These are phyloP conservation scores for Therioaphis trifolii DNA, from an alignment of 2,888 invertebrate species.

Conservation along the genomic window DNA sequence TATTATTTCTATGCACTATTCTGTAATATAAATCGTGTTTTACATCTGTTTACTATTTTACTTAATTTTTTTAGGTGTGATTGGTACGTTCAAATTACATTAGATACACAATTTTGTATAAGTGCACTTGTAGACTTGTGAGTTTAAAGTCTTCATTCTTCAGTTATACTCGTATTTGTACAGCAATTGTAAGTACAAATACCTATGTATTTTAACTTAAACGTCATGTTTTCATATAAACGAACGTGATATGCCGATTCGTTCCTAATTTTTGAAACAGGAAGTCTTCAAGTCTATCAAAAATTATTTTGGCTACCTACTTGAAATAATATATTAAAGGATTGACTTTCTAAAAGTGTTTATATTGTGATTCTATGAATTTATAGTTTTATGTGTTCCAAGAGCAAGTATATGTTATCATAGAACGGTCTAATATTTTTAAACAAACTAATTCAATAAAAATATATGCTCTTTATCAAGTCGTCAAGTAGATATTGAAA, in stretches of 20 bases:
- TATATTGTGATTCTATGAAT: neutral
- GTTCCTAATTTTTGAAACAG: constrained; percentile 42
- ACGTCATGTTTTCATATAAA: neutral
- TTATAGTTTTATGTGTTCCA: constrained; percentile 4
- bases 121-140: neutral
- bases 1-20: no score
- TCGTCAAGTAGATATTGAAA: neutral
- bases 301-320: no score
- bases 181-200: neutral
- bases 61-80: neutral
- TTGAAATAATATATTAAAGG: no score
- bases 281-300: constrained; percentile 34
- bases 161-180: neutral
- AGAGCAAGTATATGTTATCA: constrained; percentile 18
- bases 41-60: neutral
- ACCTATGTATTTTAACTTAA: neutral
- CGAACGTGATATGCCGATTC: constrained; percentile 10
- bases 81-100: neutral
- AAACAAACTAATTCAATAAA: neutral
- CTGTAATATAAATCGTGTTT: neutral
- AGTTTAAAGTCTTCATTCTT: neutral
- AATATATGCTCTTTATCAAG: neutral
- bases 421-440: constrained; percentile 28
- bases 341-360: constrained; percentile 53
- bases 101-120: neutral